A percentile compares a stretch with the other conserved stretches of the same genome.
These are phyloP conservation scores for Scaptomyza hsui DNA, from an alignment of 1,140 invertebrate genomes.

Conservation along the genomic window DNA sequence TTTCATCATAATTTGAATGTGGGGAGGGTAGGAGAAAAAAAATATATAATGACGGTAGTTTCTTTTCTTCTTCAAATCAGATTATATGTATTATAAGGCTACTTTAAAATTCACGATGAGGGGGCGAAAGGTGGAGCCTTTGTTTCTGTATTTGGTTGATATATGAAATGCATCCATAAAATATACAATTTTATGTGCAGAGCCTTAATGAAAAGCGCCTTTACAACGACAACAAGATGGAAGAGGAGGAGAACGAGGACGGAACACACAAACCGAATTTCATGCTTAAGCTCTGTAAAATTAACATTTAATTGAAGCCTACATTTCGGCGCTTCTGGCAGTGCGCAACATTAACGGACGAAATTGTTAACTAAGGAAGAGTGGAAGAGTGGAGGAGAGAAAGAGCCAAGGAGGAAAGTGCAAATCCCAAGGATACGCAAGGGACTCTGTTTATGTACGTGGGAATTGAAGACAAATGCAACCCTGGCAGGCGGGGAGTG, in stretches of 20 bases:
- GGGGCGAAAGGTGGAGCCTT: too few relatives aligned
- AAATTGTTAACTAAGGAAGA: constrained; percentile 18
- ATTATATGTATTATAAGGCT: too few relatives aligned
- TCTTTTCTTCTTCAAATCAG: too few relatives aligned
- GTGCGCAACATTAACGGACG: constrained; percentile 55
- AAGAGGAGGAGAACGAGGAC: neutral
- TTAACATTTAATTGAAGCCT: constrained; percentile 83
- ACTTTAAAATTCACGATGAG: too few relatives aligned
- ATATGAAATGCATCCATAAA: constrained; percentile 69
- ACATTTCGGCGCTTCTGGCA: constrained; percentile 68
- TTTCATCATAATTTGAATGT: constrained; percentile 37
- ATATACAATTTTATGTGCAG: constrained; percentile 72
- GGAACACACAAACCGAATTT: constrained; percentile 61
- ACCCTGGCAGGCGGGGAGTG: constrained; percentile 26
- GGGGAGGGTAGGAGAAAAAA: too few relatives aligned
- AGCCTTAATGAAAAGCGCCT: constrained; percentile 69
- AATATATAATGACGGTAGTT: too few relatives aligned
- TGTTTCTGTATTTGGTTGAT: neutral
- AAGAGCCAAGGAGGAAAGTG: constrained; percentile 20
- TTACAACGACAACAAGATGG: neutral
- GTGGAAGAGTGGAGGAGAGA: neutral
- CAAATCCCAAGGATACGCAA: constrained; percentile 20
- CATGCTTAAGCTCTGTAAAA: constrained; percentile 83
- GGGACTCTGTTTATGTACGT: neutral
- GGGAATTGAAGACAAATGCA: constrained; percentile 48